Base-by-base conservation (phyloP, 2,888 invertebrate genomes). In the Dusona sp. region DNA sequence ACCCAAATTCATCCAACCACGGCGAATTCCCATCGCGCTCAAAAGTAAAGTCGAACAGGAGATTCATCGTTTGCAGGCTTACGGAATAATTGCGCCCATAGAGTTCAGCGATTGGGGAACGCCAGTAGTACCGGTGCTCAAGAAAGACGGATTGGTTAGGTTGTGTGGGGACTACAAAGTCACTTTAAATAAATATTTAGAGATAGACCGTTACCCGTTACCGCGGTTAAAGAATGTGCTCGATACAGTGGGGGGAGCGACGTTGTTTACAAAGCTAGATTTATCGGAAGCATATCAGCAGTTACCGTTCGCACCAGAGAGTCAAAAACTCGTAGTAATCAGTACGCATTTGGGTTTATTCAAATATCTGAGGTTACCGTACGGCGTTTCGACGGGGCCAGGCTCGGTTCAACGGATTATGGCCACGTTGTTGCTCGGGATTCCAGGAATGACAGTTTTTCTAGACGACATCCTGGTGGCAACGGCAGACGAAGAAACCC, bases 291-390 rank as follows among this genome's bases (percentile, higher is more conserved):
- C 70, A 16, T 48, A 29, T 25, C 70, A 70, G 19, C 48, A 70
- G 7, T 19, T 48, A 48, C 45, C 48, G 6, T 25, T 70, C 22
- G n/a, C 68, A n/a, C 6, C 8, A 68, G 19, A 8, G 36, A 22
- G 19, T 22, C n/a, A 68, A 68, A 68, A 68, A 68, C 22, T 48
- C 1, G 91, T 90, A 22, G 92, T 92, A 0, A 91, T 93, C 25
- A 90, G 89, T 67, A 94, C 93, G 2, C 92, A 92, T 78, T 90
- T 90, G 67, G 93, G 93, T 0, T 87, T 92, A 8, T 93, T 91
- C 78, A 38, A 42, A 16, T 80, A 64, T 51, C 75, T n/a, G n/a
- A n/a, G n/a, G n/a, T n/a, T n/a, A 25, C 67, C 65, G 4, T 84
- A 33, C 74, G 83, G 78, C 13, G 78, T 83, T 4, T 64, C 78